Evolutionary conservation across 2,797 vertebrate species (phyloP), one percentile per base, ranked within the genome.

Genomic region (Hemibagrus guttatus): DNA sequence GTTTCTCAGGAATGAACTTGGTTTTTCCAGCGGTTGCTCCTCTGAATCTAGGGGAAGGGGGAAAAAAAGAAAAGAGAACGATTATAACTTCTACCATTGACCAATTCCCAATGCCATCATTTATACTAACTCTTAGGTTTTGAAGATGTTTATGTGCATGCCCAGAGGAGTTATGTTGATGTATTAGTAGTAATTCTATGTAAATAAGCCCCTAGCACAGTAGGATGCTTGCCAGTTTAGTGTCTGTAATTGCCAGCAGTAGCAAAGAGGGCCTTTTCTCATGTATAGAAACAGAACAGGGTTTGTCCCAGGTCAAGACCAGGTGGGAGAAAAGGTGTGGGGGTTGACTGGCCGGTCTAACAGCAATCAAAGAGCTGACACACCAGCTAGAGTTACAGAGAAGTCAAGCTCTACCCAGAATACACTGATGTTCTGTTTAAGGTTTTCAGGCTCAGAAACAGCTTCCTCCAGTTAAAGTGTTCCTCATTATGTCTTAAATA

Each of bases 291-390:
- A 86, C 86, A 89, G 86, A 81, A 56, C 68, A 64, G 42, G 61
- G 76, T 86, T 84, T 87, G 86, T 89, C 63, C 84, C 68, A 28
- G 72, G 66, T 66, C 56, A 56, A 56, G 49, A 16, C 56, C 75
- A 72, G 54, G 69, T 78, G n/a, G 21, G 42, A 28, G 52, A 71
- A 52, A 42, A 54, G 26, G 39, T 17, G 46, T 63, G 59, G 28
- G 26, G 81, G 63, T 61, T 78, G 63, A 31, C 72, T 39, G 9
- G 42, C 42, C 28, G 16, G 78, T 86, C 68, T 86, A 13, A 74
- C 58, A 75, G 59, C 28, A 59, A 31, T 46, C 42, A 66, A 66
- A 76, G 71, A 11, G 56, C 69, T 66, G 31, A 66, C 49, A 42
- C 26, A 28, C 59, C 4, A 78, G 56, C 23, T 61, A 14, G 74